Evolutionary conservation across 2,113 vertebrate genomes (phyloP), one percentile per base, ranked within the genome.

Genomic region (Thermophis baileyi): DNA sequence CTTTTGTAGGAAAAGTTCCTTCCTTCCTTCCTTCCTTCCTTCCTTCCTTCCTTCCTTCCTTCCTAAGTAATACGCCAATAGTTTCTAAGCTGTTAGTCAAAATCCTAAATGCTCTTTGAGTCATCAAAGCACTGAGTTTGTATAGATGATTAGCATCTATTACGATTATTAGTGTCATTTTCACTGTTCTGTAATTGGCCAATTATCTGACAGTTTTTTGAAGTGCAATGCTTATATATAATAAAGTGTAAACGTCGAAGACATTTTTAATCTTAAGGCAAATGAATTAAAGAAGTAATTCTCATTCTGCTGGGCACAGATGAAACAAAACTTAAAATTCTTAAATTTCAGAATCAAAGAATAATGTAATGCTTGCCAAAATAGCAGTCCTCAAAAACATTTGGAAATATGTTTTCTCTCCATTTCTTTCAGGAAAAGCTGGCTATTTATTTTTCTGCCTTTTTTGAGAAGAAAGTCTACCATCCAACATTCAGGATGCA

Each of bases 271-370:
- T 30, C 57, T 27, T 30, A 69, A 87, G 47, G 18, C 24, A 57
- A 25, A 0, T 44, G 30, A 91, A 0, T 57, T 86, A 22, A 90
- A 87, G 50, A 91, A 86, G 47, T 46, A 6, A 85, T 74, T 6
- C 44, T 86, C 1, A 0, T 2, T 50, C 12, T 30, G 0, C 0
- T 4, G 0, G 8, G 51, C 49, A 60, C 5, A 93, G 3, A 25
- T 9, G 0, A 22, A 63, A 91, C 12, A 60, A 53, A 88, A n/a
- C 5, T 44, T 74, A 88, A 91, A 40, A 54, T 49, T 54, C 85
- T 35, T 30, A 12, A 0, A 0, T 53, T 51, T 85, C 14, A 93
- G 14, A 51, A 24, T 7, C 53, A 30, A 53, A 89, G 35, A 14
- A 49, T 87, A 0, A 90, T 44, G 46, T 3, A 51, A 0, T 20